A percentile compares a stretch with the other conserved stretches of the same genome.
phyloP scores from a whole-genome alignment of 2,113 vertebrate species.

The Toxotes chatareus region DNA sequence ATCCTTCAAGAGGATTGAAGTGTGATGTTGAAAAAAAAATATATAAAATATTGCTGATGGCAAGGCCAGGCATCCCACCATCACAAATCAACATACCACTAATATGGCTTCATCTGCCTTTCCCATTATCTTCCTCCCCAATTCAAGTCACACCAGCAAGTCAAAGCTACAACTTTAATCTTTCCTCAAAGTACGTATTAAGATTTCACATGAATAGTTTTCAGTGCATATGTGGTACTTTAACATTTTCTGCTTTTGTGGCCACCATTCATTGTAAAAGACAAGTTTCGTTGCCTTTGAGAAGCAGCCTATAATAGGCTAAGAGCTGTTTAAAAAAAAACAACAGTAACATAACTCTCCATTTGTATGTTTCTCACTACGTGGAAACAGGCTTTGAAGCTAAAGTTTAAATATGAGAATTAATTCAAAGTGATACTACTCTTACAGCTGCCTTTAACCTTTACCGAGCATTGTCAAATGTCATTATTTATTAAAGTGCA shows the following conservation, averaged over 20 bases:
- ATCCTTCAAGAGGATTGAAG: constrained; percentile 74
- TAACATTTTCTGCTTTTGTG: constrained; percentile 34
- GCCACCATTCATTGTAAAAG: constrained; percentile 37
- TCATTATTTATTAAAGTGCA: constrained; percentile 27
- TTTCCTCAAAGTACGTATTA: constrained; percentile 61
- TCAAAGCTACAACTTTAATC: constrained; percentile 56
- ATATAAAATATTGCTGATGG: constrained; percentile 77
- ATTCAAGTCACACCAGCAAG: constrained; percentile 73
- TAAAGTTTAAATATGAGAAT: constrained; percentile 29
- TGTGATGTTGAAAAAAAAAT: constrained; percentile 60
- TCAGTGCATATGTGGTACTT: constrained; percentile 40
- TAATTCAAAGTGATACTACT: constrained; percentile 13
- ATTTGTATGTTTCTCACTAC: constrained; percentile 17
- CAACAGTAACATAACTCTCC: constrained; percentile 11
- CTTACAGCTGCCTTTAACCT: constrained; percentile 9
- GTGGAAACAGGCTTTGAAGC: constrained; percentile 42
- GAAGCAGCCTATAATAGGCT: constrained; percentile 35
- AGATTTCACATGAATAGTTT: constrained; percentile 57
- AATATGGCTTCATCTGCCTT: constrained; percentile 66
- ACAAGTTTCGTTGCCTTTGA: constrained; percentile 31
- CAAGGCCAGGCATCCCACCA: constrained; percentile 79
- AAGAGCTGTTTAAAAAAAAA: constrained; percentile 30
- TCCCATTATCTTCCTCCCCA: constrained; percentile 66
- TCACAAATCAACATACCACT: constrained; percentile 74
- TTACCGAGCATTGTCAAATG: background rate